phyloP scores from a whole-genome alignment of 2,797 vertebrate species.

The Falco novaeseelandiae region DNA sequence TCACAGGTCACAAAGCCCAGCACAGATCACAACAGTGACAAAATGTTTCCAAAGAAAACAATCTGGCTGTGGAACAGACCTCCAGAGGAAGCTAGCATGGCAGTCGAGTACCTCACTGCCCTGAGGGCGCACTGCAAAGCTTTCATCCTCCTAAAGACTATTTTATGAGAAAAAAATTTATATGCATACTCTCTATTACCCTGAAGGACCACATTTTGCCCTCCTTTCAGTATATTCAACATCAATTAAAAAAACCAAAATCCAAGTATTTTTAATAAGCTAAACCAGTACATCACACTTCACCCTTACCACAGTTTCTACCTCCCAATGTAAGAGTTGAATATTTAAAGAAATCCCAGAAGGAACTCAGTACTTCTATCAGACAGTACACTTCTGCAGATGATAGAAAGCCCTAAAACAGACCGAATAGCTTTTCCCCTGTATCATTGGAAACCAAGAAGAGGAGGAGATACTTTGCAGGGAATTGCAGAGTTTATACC shows the following conservation, averaged over 20 bases:
- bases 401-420: not conserved
- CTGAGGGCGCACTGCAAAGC: not conserved
- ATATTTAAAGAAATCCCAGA: not conserved
- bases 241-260: not conserved
- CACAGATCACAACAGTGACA: fast-evolving
- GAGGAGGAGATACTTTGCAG: not conserved
- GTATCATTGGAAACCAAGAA: fast-evolving
- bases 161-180: not conserved
- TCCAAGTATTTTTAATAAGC: not conserved
- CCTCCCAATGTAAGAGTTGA: not conserved
- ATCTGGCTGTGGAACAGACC: not conserved
- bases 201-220: not conserved
- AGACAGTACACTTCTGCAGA: not conserved
- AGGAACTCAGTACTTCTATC: not conserved
- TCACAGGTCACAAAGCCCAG: not conserved
- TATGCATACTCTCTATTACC: not conserved
- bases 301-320: not conserved
- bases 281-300: not conserved
- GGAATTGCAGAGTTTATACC: not conserved
- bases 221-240: not conserved
- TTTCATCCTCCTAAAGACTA: not conserved
- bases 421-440: not conserved
- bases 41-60: not conserved
- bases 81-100: not conserved
- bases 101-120: not conserved